phyloP scores from a whole-genome alignment of 2,888 invertebrate genomes.

The Machimus atricapillus region DNA sequence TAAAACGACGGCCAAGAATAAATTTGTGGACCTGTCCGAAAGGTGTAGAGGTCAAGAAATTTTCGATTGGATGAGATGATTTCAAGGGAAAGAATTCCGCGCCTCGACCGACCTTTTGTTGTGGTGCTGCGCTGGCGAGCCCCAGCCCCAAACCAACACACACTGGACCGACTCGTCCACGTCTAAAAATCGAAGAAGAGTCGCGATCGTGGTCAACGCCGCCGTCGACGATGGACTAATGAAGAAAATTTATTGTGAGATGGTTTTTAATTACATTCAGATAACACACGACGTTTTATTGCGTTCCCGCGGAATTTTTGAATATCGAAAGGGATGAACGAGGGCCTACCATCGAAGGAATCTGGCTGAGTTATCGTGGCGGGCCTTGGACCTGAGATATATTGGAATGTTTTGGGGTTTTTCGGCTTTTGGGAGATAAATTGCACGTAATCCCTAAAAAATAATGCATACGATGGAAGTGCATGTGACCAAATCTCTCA shows the following conservation, averaged over 20 bases:
- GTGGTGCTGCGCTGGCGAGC: not conserved
- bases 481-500: not conserved
- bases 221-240: slow-evolving; percentile 52
- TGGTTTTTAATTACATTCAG: slow-evolving; percentile 63
- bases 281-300: slow-evolving; percentile 51
- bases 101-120: slow-evolving; percentile 17
- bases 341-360: not conserved
- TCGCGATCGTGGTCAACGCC: slow-evolving; percentile 1
- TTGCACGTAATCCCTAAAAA: not conserved
- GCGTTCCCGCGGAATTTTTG: slow-evolving; percentile 7
- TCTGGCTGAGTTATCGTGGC: not conserved
- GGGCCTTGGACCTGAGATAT: not conserved
- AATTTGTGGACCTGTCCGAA: slow-evolving; percentile 34
- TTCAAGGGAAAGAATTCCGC: slow-evolving; percentile 30
- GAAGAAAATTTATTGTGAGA: slow-evolving; percentile 63
- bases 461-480: not conserved
- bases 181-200: not conserved
- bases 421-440: not conserved
- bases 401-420: not conserved
- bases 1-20: not conserved
- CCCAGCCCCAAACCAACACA: not conserved
- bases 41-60: slow-evolving; percentile 34
- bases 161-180: not conserved
- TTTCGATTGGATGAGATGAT: slow-evolving; percentile 29
- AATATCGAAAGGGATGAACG: not conserved